phyloP scores from a whole-genome alignment of 2,797 vertebrate species.

The Megaceryle alcyon region DNA sequence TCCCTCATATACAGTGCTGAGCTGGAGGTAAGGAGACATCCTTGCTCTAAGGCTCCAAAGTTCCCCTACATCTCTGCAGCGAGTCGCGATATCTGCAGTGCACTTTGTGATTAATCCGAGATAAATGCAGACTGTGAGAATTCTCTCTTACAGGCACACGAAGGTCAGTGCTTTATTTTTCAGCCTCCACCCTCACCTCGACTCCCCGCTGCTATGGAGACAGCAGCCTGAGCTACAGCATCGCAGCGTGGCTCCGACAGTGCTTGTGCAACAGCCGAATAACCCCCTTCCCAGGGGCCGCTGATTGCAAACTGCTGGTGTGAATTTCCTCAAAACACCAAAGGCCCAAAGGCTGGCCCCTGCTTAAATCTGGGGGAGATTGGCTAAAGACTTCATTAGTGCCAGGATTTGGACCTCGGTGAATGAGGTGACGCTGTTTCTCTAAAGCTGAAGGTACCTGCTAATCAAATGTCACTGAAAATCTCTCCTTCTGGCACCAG shows the following conservation, averaged over 20 bases:
- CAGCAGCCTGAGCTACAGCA: not conserved
- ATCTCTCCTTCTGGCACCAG: not conserved
- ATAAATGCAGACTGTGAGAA: not conserved
- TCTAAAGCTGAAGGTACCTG: not conserved
- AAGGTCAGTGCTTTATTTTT: not conserved
- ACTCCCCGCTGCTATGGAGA: conserved; percentile 32
- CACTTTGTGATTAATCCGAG: not conserved
- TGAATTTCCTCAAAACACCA: not conserved
- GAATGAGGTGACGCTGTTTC: not conserved
- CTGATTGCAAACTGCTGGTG: not conserved
- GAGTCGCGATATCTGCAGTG: not conserved
- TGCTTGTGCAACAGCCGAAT: not conserved
- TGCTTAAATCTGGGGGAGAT: not conserved
- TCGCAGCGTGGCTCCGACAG: not conserved
- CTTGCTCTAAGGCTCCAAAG: not conserved
- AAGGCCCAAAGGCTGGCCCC: not conserved
- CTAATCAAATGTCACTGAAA: not conserved
- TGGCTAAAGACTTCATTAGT: not conserved
- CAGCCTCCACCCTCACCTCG: not conserved
- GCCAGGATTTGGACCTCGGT: not conserved
- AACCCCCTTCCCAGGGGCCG: not conserved
- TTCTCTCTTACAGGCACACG: not conserved
- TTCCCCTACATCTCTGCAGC: not conserved
- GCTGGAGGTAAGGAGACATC: not conserved
- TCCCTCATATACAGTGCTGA: not conserved